A percentile compares a stretch with the other conserved stretches of the same genome.
These are phyloP conservation scores for Hemibagrus guttatus DNA, from an alignment of 2,797 vertebrate species.

Conservation along the genomic window DNA sequence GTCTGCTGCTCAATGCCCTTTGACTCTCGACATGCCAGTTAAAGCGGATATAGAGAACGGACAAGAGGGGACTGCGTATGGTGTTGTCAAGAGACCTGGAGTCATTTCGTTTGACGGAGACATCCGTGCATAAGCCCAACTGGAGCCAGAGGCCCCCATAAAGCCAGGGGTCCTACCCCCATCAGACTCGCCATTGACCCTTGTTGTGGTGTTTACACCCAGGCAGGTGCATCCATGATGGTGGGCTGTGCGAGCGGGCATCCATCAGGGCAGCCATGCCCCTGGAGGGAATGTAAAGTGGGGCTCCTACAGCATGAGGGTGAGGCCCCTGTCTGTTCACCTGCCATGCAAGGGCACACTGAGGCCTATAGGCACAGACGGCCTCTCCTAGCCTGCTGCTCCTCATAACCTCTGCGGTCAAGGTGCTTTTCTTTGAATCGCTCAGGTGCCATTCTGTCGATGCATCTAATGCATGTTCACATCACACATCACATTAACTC, in stretches of 20 bases:
- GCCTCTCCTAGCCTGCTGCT: slow-evolving; percentile 49
- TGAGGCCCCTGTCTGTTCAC: slow-evolving; percentile 63
- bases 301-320: slow-evolving; percentile 56
- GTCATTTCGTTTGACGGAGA: slow-evolving; percentile 47
- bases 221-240: slow-evolving; percentile 59
- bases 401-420: slow-evolving; percentile 46
- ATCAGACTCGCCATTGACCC: slow-evolving; percentile 53
- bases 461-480: slow-evolving; percentile 5
- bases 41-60: slow-evolving; percentile 48
- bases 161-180: slow-evolving; percentile 60
- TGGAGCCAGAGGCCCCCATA: slow-evolving; percentile 36
- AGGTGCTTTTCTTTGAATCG: slow-evolving; percentile 48
- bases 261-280: slow-evolving; percentile 54
- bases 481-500: not conserved
- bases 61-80: slow-evolving; percentile 45
- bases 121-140: slow-evolving; percentile 47
- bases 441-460: slow-evolving; percentile 24
- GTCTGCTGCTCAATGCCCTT: slow-evolving; percentile 56
- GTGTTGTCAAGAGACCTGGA: slow-evolving; percentile 37
- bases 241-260: slow-evolving; percentile 47
- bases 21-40: slow-evolving; percentile 60
- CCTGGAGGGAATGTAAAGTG: slow-evolving; percentile 60
- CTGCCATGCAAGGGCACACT: slow-evolving; percentile 54
- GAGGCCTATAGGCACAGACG: slow-evolving; percentile 56
- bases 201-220: slow-evolving; percentile 55